Conservation (phyloP, 2,888 invertebrate genomes). For the Merodon equestris region DNA sequence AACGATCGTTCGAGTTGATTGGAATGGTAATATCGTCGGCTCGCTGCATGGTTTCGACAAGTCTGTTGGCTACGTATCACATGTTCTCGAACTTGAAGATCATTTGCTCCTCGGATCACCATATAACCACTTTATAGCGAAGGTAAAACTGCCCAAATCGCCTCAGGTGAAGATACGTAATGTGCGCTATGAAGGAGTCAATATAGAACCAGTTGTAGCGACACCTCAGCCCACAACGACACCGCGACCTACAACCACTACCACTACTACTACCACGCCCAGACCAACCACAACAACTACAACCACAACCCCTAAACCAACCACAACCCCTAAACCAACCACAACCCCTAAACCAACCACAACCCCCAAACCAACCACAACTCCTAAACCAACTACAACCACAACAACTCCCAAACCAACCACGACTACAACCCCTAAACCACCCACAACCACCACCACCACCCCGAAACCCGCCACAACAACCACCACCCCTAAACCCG, state of each 20-base stretch:
- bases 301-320: too few species aligned
- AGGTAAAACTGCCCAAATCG: slow-evolving; percentile 81
- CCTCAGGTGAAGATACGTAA: slow-evolving; percentile 75
- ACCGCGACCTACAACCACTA: slow-evolving; percentile 68
- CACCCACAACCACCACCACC: slow-evolving; percentile 51
- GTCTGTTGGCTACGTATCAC: slow-evolving; percentile 81
- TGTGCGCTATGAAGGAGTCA: slow-evolving; percentile 76
- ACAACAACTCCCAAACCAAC: slow-evolving; percentile 70
- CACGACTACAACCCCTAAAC: slow-evolving; percentile 65
- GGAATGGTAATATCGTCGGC: slow-evolving; percentile 86
- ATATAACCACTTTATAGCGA: slow-evolving; percentile 83
- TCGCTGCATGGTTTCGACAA: slow-evolving; percentile 83
- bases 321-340: slow-evolving; percentile 66
- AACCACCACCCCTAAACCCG: slow-evolving; percentile 70
- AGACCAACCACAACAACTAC: slow-evolving; percentile 69
- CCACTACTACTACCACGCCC: slow-evolving; percentile 59
- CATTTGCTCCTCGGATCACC: slow-evolving; percentile 85
- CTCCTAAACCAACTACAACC: slow-evolving; percentile 70
- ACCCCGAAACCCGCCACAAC: slow-evolving; percentile 68
- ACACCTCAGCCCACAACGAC: slow-evolving; percentile 59
- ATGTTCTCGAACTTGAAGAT: slow-evolving; percentile 84
- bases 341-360: slow-evolving; percentile 69
- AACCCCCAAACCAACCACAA: slow-evolving; percentile 65
- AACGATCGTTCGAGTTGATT: slow-evolving; percentile 84
- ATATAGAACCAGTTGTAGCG: slow-evolving; percentile 72